Conservation (phyloP, 2,888 invertebrate species). For the Microdon myrmicae region DNA sequence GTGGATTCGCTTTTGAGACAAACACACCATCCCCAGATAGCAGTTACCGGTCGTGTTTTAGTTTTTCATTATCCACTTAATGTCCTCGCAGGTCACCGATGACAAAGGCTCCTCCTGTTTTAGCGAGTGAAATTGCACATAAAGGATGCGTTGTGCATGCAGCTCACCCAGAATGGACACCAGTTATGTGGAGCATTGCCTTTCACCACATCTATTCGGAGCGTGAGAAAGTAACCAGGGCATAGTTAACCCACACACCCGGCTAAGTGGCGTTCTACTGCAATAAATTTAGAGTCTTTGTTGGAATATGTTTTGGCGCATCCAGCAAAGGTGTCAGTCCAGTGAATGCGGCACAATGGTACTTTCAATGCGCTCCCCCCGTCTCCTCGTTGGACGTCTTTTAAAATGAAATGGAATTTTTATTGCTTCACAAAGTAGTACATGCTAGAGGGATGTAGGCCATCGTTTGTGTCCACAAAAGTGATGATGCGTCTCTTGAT, state of each 20-base stretch:
- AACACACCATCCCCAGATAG: no score
- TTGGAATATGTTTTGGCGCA: slow-evolving; percentile 14
- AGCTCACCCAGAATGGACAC: slow-evolving; percentile 2
- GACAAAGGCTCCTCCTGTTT: no score
- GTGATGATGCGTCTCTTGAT: slow-evolving; percentile 12
- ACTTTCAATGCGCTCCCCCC: slow-evolving; percentile 1
- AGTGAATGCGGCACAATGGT: slow-evolving; percentile 25
- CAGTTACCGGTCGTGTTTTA: no score
- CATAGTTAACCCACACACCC: not conserved
- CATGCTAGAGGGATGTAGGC: slow-evolving; percentile 22
- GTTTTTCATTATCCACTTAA: no score
- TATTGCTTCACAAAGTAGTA: slow-evolving; percentile 33
- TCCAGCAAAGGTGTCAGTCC: slow-evolving; percentile 10
- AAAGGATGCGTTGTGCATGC: no score
- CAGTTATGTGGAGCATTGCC: not conserved
- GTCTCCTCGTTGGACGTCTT: slow-evolving; percentile 4
- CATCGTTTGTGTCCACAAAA: slow-evolving; percentile 20
- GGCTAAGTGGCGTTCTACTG: not conserved
- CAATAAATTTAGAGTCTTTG: slow-evolving; percentile 14
- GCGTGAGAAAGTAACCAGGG: slow-evolving; percentile 11
- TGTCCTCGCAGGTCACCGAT: no score
- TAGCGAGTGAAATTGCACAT: no score
- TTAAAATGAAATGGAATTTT: slow-evolving; percentile 41
- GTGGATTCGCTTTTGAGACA: no score
- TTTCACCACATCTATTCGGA: not conserved